phyloP scores from a whole-genome alignment of 2,113 vertebrate species.

The Muntiacus muntjak region DNA sequence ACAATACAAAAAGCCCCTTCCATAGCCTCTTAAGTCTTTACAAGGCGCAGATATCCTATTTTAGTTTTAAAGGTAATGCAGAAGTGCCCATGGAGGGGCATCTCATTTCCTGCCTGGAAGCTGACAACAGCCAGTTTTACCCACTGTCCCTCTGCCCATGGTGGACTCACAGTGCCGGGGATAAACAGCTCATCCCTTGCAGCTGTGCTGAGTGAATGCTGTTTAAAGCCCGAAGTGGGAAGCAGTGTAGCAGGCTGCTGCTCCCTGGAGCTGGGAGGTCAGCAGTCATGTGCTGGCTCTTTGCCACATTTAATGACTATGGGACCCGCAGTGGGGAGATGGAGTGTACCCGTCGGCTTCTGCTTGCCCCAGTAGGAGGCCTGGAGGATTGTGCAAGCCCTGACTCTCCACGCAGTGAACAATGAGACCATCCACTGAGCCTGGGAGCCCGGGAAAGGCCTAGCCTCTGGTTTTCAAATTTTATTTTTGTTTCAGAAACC shows the following conservation, averaged over 20 bases:
- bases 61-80: background rate
- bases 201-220: background rate
- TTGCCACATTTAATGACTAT: background rate
- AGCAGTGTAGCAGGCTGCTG: background rate
- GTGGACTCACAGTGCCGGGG: background rate
- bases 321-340: background rate
- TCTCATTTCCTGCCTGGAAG: conserved; percentile 2
- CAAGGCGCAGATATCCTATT: background rate
- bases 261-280: background rate
- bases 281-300: background rate
- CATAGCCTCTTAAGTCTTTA: background rate
- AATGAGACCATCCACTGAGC: background rate
- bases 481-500: conserved; percentile 10
- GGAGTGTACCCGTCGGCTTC: background rate
- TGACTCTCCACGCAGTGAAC: background rate
- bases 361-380: background rate
- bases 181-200: background rate
- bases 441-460: background rate
- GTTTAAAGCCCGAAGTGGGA: background rate
- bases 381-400: background rate
- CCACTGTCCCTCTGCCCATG: background rate
- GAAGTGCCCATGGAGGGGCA: background rate
- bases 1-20: background rate
- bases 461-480: background rate
- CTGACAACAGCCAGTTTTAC: background rate